Percentiles rank a stretch among this genome's conserved stretches.
phyloP scores from a whole-genome alignment of 2,113 vertebrate species.

The Malaclemys terrapin region DNA sequence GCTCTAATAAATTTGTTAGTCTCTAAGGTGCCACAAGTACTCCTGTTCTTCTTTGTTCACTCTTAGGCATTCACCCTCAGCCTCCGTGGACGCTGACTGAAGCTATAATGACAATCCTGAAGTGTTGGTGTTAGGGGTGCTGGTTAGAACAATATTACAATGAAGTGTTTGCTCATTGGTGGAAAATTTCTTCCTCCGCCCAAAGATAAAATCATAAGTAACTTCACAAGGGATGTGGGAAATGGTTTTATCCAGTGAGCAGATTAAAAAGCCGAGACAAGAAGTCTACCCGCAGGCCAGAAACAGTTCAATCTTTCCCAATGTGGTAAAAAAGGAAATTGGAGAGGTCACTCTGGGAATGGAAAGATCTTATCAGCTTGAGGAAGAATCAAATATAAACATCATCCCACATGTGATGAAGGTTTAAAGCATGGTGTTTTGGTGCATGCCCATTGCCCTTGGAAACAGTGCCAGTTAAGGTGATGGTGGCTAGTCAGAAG shows the following conservation, averaged over 20 bases:
- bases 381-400: slow-evolving; percentile 66
- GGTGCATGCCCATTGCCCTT: slow-evolving; percentile 36
- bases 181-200: not conserved
- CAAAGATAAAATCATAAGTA: slow-evolving; percentile 4
- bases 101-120: not conserved
- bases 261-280: slow-evolving; percentile 58
- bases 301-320: slow-evolving; percentile 30
- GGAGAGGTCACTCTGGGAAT: slow-evolving; percentile 25
- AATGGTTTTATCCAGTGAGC: not conserved
- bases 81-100: not conserved
- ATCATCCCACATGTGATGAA: slow-evolving; percentile 40
- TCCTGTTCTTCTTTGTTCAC: not conserved
- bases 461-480: slow-evolving; percentile 28
- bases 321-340: slow-evolving; percentile 37
- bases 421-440: slow-evolving; percentile 44
- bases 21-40: too few relatives aligned
- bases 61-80: fast-evolving
- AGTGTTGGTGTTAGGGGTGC: fast-evolving
- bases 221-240: slow-evolving; percentile 51
- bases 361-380: slow-evolving; percentile 45
- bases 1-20: too few relatives aligned
- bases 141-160: not conserved
- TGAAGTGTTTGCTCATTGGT: not conserved
- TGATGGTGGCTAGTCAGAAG: slow-evolving; percentile 20
- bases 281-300: slow-evolving; percentile 45